phyloP scores from a whole-genome alignment of 2,888 invertebrate species.

The Lucinisca nassula region DNA sequence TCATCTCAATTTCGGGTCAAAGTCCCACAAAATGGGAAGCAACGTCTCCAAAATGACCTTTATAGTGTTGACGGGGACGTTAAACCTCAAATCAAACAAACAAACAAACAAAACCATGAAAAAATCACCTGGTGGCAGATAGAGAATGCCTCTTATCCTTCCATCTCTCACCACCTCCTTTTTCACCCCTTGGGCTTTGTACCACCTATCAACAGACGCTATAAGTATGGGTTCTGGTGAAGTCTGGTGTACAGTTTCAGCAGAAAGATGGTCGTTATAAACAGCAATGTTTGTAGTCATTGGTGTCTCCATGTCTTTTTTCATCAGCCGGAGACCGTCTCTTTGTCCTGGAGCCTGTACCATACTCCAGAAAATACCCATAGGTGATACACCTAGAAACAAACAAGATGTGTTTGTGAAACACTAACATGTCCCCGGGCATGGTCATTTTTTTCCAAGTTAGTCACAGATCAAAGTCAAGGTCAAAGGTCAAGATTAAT shows the following conservation, averaged over 20 bases:
- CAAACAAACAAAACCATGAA: no score
- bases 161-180: slow-evolving; percentile 71
- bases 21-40: no score
- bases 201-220: slow-evolving; percentile 68
- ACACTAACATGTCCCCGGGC: no score
- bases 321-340: slow-evolving; percentile 72
- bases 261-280: slow-evolving; percentile 59
- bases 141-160: slow-evolving; percentile 78
- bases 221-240: slow-evolving; percentile 32
- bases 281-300: slow-evolving; percentile 61
- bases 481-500: no score
- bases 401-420: no score
- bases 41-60: no score
- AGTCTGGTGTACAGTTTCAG: slow-evolving; percentile 41
- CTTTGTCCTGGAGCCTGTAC: slow-evolving; percentile 68
- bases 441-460: no score
- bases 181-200: slow-evolving; percentile 71
- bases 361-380: slow-evolving; percentile 84
- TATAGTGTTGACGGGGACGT: no score
- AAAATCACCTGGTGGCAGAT: slow-evolving; percentile 79
- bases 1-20: no score
- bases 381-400: slow-evolving; percentile 77
- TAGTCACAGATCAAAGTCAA: no score
- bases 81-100: no score
- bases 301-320: slow-evolving; percentile 74